phyloP scores from a whole-genome alignment of 2,797 vertebrate genomes.

The Paedocypris micromegethes region DNA sequence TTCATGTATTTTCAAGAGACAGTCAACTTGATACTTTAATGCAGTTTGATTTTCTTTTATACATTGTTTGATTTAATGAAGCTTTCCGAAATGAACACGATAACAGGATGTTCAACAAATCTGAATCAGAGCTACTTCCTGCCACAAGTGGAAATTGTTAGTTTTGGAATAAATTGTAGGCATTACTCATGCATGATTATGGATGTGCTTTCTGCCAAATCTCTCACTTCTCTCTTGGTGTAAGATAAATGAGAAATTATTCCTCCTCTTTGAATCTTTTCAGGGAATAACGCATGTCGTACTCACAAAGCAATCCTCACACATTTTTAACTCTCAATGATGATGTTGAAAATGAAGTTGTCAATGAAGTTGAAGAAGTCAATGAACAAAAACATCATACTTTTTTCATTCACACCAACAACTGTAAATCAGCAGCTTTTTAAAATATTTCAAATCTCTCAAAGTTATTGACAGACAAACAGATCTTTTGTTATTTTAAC shows the following conservation, averaged over 20 bases:
- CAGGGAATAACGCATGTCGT: slow-evolving; percentile 7
- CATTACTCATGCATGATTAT: slow-evolving; percentile 31
- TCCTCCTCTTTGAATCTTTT: slow-evolving; percentile 17
- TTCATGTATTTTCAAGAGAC: no score
- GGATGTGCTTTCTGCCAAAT: slow-evolving; percentile 28
- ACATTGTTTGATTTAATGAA: background rate
- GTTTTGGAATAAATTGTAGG: slow-evolving; percentile 18
- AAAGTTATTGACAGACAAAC: no score
- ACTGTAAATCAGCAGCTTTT: background rate
- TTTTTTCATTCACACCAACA: slow-evolving; percentile 19
- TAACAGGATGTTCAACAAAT: slow-evolving; percentile 13
- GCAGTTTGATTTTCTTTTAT: background rate
- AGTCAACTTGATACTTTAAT: no score
- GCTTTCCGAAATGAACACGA: slow-evolving; percentile 21
- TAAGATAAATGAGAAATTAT: slow-evolving; percentile 29
- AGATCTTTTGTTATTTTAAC: no score
- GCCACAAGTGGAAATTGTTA: slow-evolving; percentile 28
- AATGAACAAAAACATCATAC: slow-evolving; percentile 16
- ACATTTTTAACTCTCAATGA: slow-evolving; percentile 28
- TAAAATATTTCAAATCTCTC: background rate
- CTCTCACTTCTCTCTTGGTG: slow-evolving; percentile 11
- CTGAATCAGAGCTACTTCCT: slow-evolving; percentile 27
- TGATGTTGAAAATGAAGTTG: slow-evolving; percentile 18
- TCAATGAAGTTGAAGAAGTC: no score
- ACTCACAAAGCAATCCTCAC: no score